Base-by-base conservation (phyloP, 64 coral and sea anemone species). In the Anthopleura sola region DNA sequence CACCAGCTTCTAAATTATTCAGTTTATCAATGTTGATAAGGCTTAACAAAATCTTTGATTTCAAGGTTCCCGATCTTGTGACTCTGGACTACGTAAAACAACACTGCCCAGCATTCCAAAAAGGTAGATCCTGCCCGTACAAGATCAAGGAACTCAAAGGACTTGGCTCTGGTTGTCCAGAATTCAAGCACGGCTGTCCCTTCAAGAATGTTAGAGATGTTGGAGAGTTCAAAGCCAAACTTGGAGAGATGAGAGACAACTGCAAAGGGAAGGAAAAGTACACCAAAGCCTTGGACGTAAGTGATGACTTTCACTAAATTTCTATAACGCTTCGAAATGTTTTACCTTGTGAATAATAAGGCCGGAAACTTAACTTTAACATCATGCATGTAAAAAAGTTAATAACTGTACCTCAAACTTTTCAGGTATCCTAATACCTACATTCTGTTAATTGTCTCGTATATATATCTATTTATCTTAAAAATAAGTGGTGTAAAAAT, bases 161-260 rank as follows among this genome's bases (percentile, higher is more conserved):
- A 5, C 76, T 79, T 23, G 76, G 7, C 24, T 16, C 15, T 20
- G 38, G 76, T 13, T 79, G 76, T 46, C 76, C 76, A 44, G 76
- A 79, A 26, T 79, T 79, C 37, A 79, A 79, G 19, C 37, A 79
- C 24, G 76, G 76, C 18, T 79, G 76, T 15, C 76, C 76, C 24
- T 79, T 79, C 37, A 79, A 44, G 37, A 5, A 44, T 18, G 76
- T 48, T 4, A 79, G 47, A 48, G 24, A 20, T 44, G 44, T 79
- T 79, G 38, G 76, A 20, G 76, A 79, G 34, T 79, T 79, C 76
- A 79, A 79, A 29, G 38, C 76, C 37, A 79, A 79, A 46, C 36
- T 79, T 20, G 76, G 76, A 23, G 76, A 79, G 15, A 79, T 79
- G 76, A 38, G 76, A 48, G 76, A 79, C 39, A 47, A 20, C 8